phyloP scores from a whole-genome alignment of 1,140 invertebrate genomes.

The Drosophila insularis region DNA sequence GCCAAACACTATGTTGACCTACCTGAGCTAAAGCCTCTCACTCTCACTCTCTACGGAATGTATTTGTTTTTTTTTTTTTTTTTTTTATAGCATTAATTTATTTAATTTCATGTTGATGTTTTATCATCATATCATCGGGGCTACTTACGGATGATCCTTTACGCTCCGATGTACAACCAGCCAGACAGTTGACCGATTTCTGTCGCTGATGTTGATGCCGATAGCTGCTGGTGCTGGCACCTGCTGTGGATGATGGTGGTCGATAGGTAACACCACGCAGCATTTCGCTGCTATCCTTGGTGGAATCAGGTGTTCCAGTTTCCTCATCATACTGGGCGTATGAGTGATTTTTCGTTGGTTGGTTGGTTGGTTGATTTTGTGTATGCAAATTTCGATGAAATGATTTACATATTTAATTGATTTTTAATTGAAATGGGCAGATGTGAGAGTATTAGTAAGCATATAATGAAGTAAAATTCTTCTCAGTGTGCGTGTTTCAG shows the following conservation, averaged over 20 bases:
- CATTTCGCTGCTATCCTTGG: slow-evolving; percentile 82
- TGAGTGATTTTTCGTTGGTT: slow-evolving; percentile 28
- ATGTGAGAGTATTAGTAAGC: slow-evolving; percentile 39
- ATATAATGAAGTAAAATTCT: slow-evolving; percentile 34
- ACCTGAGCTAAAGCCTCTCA: too few species aligned
- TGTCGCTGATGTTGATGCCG: slow-evolving; percentile 57
- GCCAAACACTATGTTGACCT: slow-evolving; percentile 22
- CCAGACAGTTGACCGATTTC: slow-evolving; percentile 84
- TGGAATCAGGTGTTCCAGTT: slow-evolving; percentile 83
- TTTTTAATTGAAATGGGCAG: slow-evolving; percentile 75
- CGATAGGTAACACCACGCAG: slow-evolving; percentile 83
- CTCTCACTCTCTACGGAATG: neutral
- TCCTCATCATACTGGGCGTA: slow-evolving; percentile 82
- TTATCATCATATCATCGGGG: neutral
- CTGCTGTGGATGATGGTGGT: slow-evolving; percentile 72
- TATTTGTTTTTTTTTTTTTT: neutral
- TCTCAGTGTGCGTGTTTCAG: slow-evolving; percentile 2
- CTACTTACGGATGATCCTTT: slow-evolving; percentile 85
- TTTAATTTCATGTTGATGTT: neutral
- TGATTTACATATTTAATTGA: slow-evolving; percentile 80
- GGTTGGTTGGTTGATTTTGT: slow-evolving; percentile 16
- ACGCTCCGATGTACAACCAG: slow-evolving; percentile 84
- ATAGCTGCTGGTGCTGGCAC: slow-evolving; percentile 79
- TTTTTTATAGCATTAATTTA: too few species aligned
- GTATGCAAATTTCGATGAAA: slow-evolving; percentile 78